Conservation (phyloP, 2,888 invertebrate genomes). For the Abrostola triplasia region DNA sequence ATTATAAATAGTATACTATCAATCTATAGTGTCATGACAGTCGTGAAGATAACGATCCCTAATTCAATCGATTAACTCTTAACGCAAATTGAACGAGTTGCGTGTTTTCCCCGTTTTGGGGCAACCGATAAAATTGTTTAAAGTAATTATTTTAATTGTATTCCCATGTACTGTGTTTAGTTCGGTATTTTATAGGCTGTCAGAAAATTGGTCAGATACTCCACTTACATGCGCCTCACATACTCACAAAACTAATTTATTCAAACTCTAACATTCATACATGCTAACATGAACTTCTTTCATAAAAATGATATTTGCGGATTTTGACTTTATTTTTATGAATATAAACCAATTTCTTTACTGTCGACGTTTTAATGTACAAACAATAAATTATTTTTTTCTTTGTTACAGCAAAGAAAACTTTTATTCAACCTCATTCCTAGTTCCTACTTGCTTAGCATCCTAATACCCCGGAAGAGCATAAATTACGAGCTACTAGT, state of each 20-base stretch:
- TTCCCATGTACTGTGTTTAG: background rate
- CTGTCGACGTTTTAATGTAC: background rate
- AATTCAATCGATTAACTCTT: constrained; percentile 9
- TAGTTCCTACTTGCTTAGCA: background rate
- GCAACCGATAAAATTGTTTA: constrained; percentile 10
- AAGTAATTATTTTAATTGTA: constrained; percentile 32
- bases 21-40: constrained; percentile 1
- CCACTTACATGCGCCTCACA: too few relatives aligned
- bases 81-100: constrained; percentile 24
- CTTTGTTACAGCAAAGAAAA: background rate
- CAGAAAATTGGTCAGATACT: too few relatives aligned
- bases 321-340: too few relatives aligned
- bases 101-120: constrained; percentile 7
- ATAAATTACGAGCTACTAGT: constrained; percentile 27
- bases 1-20: background rate
- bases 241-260: too few relatives aligned
- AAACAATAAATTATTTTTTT: background rate
- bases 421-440: background rate
- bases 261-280: too few relatives aligned
- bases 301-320: too few relatives aligned
- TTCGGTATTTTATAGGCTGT: background rate
- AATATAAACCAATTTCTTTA: too few relatives aligned
- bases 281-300: too few relatives aligned
- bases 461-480: constrained; percentile 2
- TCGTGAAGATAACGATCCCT: constrained; percentile 8